Conservation (phyloP, 1,140 invertebrate species). For the Lucilia sericata region DNA sequence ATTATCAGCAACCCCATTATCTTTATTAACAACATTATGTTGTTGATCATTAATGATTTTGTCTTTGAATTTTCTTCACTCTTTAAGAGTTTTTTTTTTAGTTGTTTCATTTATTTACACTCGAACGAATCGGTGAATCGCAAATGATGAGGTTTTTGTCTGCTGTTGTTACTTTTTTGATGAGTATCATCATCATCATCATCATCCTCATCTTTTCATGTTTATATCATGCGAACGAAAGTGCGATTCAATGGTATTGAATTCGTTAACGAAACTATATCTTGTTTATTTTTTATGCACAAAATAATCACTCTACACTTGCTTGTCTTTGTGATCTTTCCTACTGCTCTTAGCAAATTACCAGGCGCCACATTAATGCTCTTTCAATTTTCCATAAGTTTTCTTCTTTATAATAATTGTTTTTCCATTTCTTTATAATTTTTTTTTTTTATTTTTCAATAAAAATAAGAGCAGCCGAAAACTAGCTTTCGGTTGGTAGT, state of each 20-base stretch:
- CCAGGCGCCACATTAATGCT: neutral
- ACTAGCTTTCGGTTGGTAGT: neutral
- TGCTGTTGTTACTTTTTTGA: neutral
- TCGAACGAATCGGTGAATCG: constrained; percentile 40
- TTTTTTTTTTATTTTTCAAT: neutral
- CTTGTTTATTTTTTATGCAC: too few relatives aligned
- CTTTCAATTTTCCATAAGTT: neutral
- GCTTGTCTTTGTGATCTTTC: too few relatives aligned
- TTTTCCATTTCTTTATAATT: too few relatives aligned
- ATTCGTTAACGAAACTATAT: too few relatives aligned
- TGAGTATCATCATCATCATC: neutral
- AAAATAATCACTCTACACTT: too few relatives aligned
- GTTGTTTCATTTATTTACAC: constrained; percentile 33
- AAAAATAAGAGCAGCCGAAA: neutral
- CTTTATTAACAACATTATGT: neutral
- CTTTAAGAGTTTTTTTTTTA: neutral
- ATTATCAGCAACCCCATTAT: too few relatives aligned
- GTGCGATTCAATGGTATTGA: constrained; percentile 11
- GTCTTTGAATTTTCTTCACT: neutral
- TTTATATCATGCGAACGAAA: constrained; percentile 29
- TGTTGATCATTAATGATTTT: neutral
- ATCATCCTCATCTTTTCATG: neutral
- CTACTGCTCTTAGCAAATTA: neutral
- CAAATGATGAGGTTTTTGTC: neutral
- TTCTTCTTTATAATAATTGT: neutral